Evolutionary conservation across 2,797 vertebrate genomes (phyloP), one percentile per base, ranked within the genome.

Genomic region (Pantherophis alleghaniensis): DNA sequence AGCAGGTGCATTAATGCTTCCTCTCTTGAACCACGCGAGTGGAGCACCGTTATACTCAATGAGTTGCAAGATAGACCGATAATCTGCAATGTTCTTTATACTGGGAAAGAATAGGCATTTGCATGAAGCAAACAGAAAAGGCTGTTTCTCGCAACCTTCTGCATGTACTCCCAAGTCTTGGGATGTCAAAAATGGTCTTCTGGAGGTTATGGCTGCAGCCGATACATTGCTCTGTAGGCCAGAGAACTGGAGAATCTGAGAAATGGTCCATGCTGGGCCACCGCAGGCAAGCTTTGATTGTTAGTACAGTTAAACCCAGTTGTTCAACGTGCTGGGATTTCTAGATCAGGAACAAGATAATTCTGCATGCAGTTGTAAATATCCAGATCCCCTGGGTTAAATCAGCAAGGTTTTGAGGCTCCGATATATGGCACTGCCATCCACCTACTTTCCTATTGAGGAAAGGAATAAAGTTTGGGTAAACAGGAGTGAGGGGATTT

Each of bases 1-100:
- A 95, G 92, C 92, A 94, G 93, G 95, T 96, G 94, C 37, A 66
- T 90, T 89, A 87, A 90, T 42, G 12, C 6, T 91, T 89, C 61
- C 28, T 28, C 24, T 63, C 56, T n/a, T 24, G 63, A 28, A 53
- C 55, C 3, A 2, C 1, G 26, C 51, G 51, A 28, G 53, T 32
- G 57, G 13, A 28, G 37, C 42, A 24, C 16, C 6, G 53, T 59
- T 22, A 7, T 26, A n/a, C 37, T 57, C 28, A 7, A 2, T 0
- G 5, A 24, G 14, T 55, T 26, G 12, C 26, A 20, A 3, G 42
- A 1, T n/a, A 26, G 61, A 53, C 2, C 4, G 37, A 51, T 22
- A 26, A n/a, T 16, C 13, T 83, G 14, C 53, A 22, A 9, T 69
- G 22, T 88, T 55, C 7, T 16, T 12, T 79, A 18, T 69, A 60